phyloP scores from a whole-genome alignment of 2,797 vertebrate species.

The Pipistrellus kuhlii region DNA sequence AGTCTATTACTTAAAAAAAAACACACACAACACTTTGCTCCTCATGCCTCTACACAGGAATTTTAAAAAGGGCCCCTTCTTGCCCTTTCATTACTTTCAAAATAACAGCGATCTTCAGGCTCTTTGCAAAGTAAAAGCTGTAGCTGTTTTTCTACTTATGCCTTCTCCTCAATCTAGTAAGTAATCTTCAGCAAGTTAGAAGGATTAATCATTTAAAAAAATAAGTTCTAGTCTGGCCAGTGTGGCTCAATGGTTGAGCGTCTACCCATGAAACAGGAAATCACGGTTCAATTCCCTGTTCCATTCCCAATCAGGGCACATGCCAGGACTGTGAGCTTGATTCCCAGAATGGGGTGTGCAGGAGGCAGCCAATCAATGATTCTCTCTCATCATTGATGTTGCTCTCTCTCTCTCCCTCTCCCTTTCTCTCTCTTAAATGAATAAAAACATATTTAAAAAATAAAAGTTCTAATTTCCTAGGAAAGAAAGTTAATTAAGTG shows the following conservation, averaged over 20 bases:
- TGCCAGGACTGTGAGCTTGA: not conserved
- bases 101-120: slow-evolving; percentile 17
- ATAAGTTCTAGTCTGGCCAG: not conserved
- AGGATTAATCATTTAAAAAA: slow-evolving; percentile 1
- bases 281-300: not conserved
- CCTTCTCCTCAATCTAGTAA: slow-evolving; percentile 17
- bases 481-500: slow-evolving; percentile 30
- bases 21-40: not conserved
- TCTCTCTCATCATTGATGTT: not conserved
- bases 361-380: not conserved
- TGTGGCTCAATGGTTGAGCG: not conserved
- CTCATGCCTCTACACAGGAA: slow-evolving; percentile 32
- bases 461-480: slow-evolving; percentile 48
- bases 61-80: not conserved
- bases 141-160: not conserved
- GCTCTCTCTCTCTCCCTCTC: not conserved
- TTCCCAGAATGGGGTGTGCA: not conserved
- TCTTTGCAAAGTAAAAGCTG: slow-evolving; percentile 31
- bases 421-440: not conserved
- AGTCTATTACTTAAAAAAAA: slow-evolving; percentile 26
- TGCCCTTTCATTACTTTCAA: slow-evolving; percentile 28
- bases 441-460: not conserved
- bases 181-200: slow-evolving; percentile 33
- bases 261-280: not conserved
- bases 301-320: not conserved